Evolutionary conservation across 30 jellyfish, hydroid and myxozoan genomes (phyloP).

Genomic region (Phacellophora camtschatica): DNA sequence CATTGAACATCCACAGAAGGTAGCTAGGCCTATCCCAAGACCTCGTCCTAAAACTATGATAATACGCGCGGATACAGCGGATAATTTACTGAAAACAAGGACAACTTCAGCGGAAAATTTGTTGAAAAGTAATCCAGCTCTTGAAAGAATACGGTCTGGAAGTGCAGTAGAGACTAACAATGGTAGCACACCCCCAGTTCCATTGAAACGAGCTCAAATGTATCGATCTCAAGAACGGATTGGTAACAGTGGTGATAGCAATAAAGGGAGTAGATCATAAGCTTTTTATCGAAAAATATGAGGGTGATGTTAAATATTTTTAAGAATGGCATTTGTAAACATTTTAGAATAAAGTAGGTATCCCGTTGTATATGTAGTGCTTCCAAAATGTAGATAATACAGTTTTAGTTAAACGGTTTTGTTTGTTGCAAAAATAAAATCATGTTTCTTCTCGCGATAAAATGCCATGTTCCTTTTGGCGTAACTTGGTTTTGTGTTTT

Average conservation of each 20-base stretch:
- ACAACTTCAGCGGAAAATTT: constrained; percentile 58
- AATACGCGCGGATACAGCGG: constrained; percentile 22
- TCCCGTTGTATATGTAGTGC: no score
- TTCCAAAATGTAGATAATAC: no score
- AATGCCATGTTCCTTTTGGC: no score
- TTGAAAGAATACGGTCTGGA: constrained; percentile 35
- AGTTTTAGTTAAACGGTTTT: no score
- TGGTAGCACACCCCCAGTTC: constrained; percentile 58
- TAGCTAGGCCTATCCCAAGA: constrained; percentile 50
- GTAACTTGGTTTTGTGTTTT: no score
- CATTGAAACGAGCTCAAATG: constrained; percentile 61
- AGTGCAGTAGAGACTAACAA: neutral
- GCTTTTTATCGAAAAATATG: no score
- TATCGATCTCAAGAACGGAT: constrained; percentile 69
- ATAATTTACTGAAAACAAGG: neutral
- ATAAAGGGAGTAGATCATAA: constrained; percentile 50
- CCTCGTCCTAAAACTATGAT: constrained; percentile 64
- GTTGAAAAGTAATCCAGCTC: constrained; percentile 38
- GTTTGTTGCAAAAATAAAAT: no score
- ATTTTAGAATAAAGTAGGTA: no score
- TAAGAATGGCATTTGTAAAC: no score
- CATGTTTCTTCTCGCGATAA: no score
- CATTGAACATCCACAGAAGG: neutral
- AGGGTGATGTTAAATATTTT: no score
- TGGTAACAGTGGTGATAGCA: neutral